Base-by-base conservation (phyloP, 2,797 vertebrate species). In the Scarus forsteni region DNA sequence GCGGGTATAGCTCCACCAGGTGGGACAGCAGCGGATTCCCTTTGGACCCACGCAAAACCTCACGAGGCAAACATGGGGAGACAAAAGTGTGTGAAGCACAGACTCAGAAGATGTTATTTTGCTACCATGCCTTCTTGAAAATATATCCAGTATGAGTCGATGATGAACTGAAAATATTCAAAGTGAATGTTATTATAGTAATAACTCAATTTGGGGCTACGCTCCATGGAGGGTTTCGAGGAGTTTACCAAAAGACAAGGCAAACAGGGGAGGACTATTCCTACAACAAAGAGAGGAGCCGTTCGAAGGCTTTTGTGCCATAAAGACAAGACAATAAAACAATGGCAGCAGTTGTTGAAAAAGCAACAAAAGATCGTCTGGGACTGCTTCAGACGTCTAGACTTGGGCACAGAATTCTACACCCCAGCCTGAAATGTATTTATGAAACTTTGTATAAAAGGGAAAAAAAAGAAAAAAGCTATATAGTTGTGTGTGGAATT, bases 351-450 rank as follows among this genome's bases (percentile, higher is more conserved):
- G 45, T 36, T 68, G 75, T 61, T 48, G 19, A 80, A 79, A 27
- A 73, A 74, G 80, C 82, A 80, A 76, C 86, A 71, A 73, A 7
- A n/a, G 42, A 63, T 75, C 87, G 83, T 79, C 11, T 87, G 85
- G 70, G 65, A 62, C 70, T 73, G 70, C 79, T 89, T 79, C 53
- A 89, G 89, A 93, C 85, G 90, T 75, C 59, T 60, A 48, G 76
- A 89, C 79, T 54, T 65, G 65, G 89, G 88, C 82, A 88, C 79
- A 89, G 75, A 88, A 84, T 79, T 91, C 75, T 65, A 83, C 81
- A 93, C 88, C 94, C 94, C 94, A 95, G 94, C 93, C 94, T 94
- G 96, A 95, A 96, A 96, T 96, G 94, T 97, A 97, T 97, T 96
- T 96, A 96, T 96, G 92, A 95, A 93, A 94, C 93, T 96, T 96